phyloP scores from a whole-genome alignment of 2,888 invertebrate species.

The Aphrophora alni region DNA sequence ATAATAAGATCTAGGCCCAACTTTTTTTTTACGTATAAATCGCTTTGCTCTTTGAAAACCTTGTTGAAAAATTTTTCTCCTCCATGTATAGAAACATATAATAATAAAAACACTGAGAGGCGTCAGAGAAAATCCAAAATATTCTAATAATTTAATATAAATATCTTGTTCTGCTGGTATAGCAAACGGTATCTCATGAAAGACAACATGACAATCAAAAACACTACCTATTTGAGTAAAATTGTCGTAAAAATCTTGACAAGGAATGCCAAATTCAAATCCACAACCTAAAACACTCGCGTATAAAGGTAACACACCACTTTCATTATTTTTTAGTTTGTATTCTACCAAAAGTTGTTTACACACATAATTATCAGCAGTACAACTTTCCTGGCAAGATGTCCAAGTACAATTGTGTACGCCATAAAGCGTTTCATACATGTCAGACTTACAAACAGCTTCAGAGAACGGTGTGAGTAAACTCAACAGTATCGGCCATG shows the following conservation, averaged over 20 bases:
- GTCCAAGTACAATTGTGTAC: slow-evolving; percentile 54
- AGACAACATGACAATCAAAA: slow-evolving; percentile 26
- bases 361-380: slow-evolving; percentile 53
- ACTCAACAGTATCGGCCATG: slow-evolving; percentile 53
- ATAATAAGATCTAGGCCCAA: slow-evolving; percentile 43
- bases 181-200: slow-evolving; percentile 12
- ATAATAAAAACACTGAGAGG: slow-evolving; percentile 30
- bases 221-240: slow-evolving; percentile 3
- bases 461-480: slow-evolving; percentile 45
- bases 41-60: slow-evolving; percentile 35
- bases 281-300: slow-evolving; percentile 30
- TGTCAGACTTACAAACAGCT: slow-evolving; percentile 44
- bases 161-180: slow-evolving; percentile 21
- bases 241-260: slow-evolving; percentile 25
- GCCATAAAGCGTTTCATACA: slow-evolving; percentile 44
- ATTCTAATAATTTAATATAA: slow-evolving; percentile 5
- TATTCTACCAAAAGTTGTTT: slow-evolving; percentile 52
- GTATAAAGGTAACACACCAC: slow-evolving; percentile 24
- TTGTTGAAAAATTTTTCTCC: slow-evolving; percentile 32
- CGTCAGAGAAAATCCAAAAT: slow-evolving; percentile 34
- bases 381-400: slow-evolving; percentile 55
- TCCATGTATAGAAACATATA: slow-evolving; percentile 33
- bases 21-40: slow-evolving; percentile 21
- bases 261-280: background rate
- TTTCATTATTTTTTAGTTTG: slow-evolving; percentile 25